phyloP scores from a whole-genome alignment of 1,140 invertebrate genomes.

The Mesaphorura yosii region DNA sequence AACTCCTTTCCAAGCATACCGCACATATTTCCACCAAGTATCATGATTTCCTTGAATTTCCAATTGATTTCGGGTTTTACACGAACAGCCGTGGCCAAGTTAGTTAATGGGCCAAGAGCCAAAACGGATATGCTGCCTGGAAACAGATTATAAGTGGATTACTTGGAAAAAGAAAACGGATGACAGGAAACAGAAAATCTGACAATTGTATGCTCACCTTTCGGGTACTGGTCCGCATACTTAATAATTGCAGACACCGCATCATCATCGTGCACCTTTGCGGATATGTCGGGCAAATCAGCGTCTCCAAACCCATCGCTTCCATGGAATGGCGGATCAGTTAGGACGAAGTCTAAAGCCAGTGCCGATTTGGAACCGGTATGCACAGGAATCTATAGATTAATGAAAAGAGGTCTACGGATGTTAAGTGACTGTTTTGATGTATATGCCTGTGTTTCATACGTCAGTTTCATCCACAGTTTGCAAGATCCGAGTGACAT shows the following conservation, averaged over 20 bases:
- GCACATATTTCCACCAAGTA: slow-evolving; percentile 65
- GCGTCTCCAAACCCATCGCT: slow-evolving; percentile 36
- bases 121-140: not conserved
- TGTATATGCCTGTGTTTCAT: not conserved
- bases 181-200: not conserved
- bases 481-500: slow-evolving; percentile 48
- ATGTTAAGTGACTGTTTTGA: not conserved
- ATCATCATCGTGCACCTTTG: slow-evolving; percentile 23
- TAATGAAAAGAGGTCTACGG: not conserved
- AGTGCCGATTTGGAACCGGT: slow-evolving; percentile 30
- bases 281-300: slow-evolving; percentile 17
- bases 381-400: slow-evolving; percentile 35
- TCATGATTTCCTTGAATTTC: slow-evolving; percentile 49
- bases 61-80: slow-evolving; percentile 50
- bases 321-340: slow-evolving; percentile 39
- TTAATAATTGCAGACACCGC: slow-evolving; percentile 28
- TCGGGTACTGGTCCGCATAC: slow-evolving; percentile 32
- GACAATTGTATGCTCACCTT: slow-evolving; percentile 6
- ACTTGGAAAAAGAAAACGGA: not conserved
- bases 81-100: slow-evolving; percentile 57
- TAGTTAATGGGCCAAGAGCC: slow-evolving; percentile 59
- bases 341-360: slow-evolving; percentile 31
- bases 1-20: slow-evolving; percentile 40
- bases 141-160: not conserved
- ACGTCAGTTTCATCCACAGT: slow-evolving; percentile 33